Base-by-base conservation (phyloP, 2,888 invertebrate genomes). In the Apodemia mormo region DNA sequence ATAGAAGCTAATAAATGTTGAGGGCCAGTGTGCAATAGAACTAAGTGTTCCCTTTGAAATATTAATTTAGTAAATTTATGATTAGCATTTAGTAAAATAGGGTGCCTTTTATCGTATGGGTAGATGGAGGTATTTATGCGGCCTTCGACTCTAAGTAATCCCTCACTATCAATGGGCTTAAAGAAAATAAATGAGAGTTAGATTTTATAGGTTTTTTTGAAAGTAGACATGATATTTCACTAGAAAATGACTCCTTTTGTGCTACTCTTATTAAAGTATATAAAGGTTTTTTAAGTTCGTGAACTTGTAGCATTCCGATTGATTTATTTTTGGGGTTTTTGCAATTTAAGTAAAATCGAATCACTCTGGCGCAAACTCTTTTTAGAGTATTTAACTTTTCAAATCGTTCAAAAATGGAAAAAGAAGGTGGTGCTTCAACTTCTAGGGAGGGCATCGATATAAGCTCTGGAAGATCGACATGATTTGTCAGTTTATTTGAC, bases 131-230 rank as follows among this genome's bases (percentile, higher is more conserved):
- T 37, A n/a, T 67, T 45, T 12, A 76, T 56, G 10, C 77, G 67
- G 5, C 77, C 75, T 49, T 75, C 74, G 7, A 75, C 75, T 56
- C 75, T 65, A n/a, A 75, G 71, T 52, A 75, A 1, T 2, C 45
- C 22, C 6, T 43, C 43, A 29, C 10, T 37, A 58, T 54, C 37
- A 67, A 54, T n/a, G 58, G 67, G 9, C 33, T 43, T 67, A 67
- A 43, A 30, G 56, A 29, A 10, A 10, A 67, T 40, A 67, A 14
- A 56, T 67, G 54, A 56, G 56, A 10, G 6, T 67, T 67, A 22
- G 67, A 8, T 7, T 12, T 67, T 40, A 67, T 22, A 37, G 12
- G 14, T 40, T 43, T 67, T 30, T 56, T 33, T 9, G n/a, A 22
- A 29, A 12, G 6, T 7, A 67, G 40, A n/a, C 22, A 40, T n/a